These are phyloP conservation scores for Helicoverpa assulta DNA, from an alignment of 2,888 invertebrate species.

Conservation along the genomic window DNA sequence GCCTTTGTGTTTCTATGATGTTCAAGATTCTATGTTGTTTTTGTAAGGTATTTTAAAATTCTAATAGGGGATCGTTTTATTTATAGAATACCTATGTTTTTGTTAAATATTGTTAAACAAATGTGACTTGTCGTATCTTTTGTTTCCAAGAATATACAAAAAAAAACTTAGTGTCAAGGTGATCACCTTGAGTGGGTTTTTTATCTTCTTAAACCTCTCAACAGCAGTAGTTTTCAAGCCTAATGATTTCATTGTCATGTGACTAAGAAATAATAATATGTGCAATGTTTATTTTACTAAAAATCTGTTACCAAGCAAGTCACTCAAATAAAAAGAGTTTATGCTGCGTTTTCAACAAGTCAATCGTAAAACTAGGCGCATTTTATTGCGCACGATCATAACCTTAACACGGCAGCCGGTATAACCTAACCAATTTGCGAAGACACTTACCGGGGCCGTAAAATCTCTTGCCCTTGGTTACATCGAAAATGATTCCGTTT, in stretches of 20 bases:
- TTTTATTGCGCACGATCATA: conserved; percentile 57
- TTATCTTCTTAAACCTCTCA: background rate
- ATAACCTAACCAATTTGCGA: conserved; percentile 52
- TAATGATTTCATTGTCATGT: background rate
- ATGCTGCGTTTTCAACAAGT: conserved; percentile 30
- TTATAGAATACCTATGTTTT: too few species aligned
- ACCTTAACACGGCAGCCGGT: conserved; percentile 53
- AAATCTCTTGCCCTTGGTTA: conserved; percentile 96
- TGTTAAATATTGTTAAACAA: too few species aligned
- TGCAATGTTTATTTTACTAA: background rate
- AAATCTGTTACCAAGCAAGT: conserved; percentile 14
- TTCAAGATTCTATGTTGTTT: background rate
- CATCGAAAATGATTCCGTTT: conserved; percentile 98
- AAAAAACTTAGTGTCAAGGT: background rate
- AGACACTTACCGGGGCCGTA: conserved; percentile 96
- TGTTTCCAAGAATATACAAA: background rate
- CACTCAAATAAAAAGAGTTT: conserved; percentile 35
- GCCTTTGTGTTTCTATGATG: conserved; percentile 8
- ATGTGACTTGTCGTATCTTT: background rate
- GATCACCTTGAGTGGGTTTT: conserved; percentile 10
- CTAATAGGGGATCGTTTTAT: background rate
- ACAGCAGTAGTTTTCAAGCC: background rate
- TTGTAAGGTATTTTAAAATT: conserved; percentile 7
- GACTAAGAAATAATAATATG: background rate
- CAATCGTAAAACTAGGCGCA: conserved; percentile 48